A percentile compares a stretch with the other conserved stretches of the same genome.
These are phyloP conservation scores for Gavia stellata DNA, from an alignment of 2,113 vertebrate genomes.

Conservation along the genomic window DNA sequence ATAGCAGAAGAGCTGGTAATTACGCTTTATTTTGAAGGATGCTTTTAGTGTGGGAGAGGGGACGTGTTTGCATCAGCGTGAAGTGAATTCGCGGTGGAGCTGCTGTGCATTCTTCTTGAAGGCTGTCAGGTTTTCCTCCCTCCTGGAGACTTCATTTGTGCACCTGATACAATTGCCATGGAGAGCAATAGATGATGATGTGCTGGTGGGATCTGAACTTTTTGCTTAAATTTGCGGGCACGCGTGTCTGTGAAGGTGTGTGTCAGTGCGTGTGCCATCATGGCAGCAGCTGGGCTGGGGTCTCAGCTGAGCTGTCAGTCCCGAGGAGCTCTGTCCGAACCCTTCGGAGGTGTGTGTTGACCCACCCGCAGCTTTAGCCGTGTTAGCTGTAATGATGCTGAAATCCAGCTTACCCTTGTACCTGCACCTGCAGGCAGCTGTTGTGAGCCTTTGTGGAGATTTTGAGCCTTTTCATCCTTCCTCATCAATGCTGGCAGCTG, in stretches of 20 bases:
- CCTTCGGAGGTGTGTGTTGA: fast-evolving
- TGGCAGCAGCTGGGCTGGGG: neutral
- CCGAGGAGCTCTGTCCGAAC: neutral
- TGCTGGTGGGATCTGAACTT: neutral
- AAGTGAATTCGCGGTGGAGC: neutral
- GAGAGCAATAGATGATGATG: neutral
- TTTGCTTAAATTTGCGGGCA: neutral
- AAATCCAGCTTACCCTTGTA: neutral
- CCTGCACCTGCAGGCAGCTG: neutral
- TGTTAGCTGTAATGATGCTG: neutral
- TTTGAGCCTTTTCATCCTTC: neutral
- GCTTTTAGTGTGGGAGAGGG: neutral
- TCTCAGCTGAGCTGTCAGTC: neutral
- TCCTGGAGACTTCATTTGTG: neutral
- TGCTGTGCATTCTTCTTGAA: neutral
- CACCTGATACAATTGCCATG: fast-evolving
- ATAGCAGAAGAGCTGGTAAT: neutral
- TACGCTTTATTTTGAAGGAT: neutral
- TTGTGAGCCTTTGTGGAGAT: neutral
- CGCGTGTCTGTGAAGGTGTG: fast-evolving
- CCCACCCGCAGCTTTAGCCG: neutral
- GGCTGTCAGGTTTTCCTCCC: neutral
- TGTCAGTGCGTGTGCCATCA: neutral
- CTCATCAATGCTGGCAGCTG: neutral
- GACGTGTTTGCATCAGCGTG: fast-evolving